These are phyloP conservation scores for Falco cherrug DNA, from an alignment of 2,797 vertebrate species.

Conservation along the genomic window DNA sequence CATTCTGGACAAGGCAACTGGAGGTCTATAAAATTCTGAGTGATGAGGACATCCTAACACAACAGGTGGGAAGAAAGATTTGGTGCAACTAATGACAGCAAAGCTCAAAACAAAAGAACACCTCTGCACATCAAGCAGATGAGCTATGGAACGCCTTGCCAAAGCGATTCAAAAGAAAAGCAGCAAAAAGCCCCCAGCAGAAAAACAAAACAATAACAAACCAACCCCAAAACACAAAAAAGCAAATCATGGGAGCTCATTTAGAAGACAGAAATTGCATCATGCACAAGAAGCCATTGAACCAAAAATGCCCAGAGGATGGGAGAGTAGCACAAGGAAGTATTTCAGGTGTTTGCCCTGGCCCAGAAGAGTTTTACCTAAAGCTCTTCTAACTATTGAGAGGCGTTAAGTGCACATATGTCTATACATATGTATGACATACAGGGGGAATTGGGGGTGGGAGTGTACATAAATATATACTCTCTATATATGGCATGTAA, in stretches of 20 bases:
- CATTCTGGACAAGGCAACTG: not conserved
- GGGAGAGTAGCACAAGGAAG: not conserved
- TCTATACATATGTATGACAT: not conserved
- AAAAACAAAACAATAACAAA: no score
- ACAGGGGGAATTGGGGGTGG: not conserved
- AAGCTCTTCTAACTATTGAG: not conserved
- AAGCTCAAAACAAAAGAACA: not conserved
- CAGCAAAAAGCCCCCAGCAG: not conserved
- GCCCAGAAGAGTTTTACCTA: not conserved
- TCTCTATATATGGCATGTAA: not conserved
- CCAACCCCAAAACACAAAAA: not conserved
- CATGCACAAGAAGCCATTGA: not conserved
- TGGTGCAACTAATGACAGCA: not conserved
- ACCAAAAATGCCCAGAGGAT: not conserved
- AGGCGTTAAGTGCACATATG: not conserved
- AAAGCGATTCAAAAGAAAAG: not conserved
- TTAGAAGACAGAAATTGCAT: not conserved
- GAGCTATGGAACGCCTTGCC: not conserved
- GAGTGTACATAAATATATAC: not conserved
- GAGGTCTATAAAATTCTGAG: not conserved
- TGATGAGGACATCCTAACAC: not conserved
- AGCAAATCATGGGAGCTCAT: rapidly evolving
- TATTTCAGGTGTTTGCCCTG: not conserved
- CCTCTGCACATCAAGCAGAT: not conserved
- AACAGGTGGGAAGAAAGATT: not conserved